These are phyloP conservation scores for Promerops cafer DNA, from an alignment of 2,113 vertebrate genomes.

Conservation along the genomic window DNA sequence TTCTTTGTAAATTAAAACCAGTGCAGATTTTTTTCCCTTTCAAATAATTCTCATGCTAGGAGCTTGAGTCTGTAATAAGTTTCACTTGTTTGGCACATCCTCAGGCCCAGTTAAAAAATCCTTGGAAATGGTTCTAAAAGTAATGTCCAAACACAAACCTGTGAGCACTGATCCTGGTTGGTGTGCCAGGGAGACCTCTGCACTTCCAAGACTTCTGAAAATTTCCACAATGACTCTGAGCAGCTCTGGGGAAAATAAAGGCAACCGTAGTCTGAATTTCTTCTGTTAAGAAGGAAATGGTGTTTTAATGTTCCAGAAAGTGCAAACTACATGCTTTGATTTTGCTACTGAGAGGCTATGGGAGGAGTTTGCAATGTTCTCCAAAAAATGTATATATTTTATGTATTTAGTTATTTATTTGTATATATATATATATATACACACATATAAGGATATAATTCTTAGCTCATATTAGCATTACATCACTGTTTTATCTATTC, in stretches of 20 bases:
- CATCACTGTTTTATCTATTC: neutral
- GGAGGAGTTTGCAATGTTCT: neutral
- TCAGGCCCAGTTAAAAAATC: neutral
- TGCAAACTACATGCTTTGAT: neutral
- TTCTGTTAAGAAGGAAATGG: neutral
- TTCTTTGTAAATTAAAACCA: neutral
- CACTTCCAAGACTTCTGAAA: neutral
- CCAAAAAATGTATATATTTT: neutral
- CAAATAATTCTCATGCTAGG: neutral
- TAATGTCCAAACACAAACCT: neutral
- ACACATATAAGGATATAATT: neutral
- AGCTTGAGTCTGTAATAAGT: neutral
- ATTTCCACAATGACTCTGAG: neutral
- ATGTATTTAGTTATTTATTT: neutral
- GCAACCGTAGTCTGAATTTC: neutral
- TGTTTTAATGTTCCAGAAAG: neutral
- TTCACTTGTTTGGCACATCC: conserved; percentile 24
- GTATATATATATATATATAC: neutral
- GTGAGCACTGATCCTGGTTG: neutral
- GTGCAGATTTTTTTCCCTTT: neutral
- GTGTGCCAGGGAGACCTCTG: neutral
- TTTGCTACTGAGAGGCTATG: neutral
- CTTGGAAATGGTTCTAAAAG: conserved; percentile 14
- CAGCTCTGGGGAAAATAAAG: neutral
- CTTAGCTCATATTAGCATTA: neutral